Base-by-base conservation (phyloP, 2,888 invertebrate species). In the Willowsia nigromaculata region DNA sequence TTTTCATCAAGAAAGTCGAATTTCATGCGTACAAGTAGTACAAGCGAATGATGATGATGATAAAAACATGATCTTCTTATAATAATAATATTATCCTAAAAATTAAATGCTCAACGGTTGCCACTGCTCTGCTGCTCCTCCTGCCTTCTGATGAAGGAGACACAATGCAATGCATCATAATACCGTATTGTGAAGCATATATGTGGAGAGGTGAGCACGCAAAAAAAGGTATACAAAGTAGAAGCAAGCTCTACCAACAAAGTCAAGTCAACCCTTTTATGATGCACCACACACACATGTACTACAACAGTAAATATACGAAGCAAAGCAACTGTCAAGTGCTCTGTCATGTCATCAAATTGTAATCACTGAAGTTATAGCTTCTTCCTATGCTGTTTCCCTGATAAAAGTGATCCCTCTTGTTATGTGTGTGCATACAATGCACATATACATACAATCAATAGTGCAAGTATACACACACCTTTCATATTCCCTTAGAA, bases 41-140 rank as follows among this genome's bases (percentile, higher is more conserved):
- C 15, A n/a, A 53, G 18, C 59, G 22, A 22, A 59, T 1, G 59
- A 65, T 37, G 37, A 65, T 27, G 68, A 68, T 68, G 40, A 68
- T 13, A 43, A 9, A 50, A 1, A 47, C 25, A 59, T 59, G 25
- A 74, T 43, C 6, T 27, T 74, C 5, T 13, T 43, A 40, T 18
- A 25, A n/a, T n/a, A n/a, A n/a, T n/a, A 37, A 68, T 22, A 71
- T 9, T 37, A 27, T 47, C 74, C 27, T 11, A 40, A 43, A 74
- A 15, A 74, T 47, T 74, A 74, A 74, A 74, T 74, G 74, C 47
- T 43, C 74, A 74, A 74, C 74, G 43, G 74, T 47, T 47, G 50
- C 74, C 74, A 30, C n/a, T n/a, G n/a, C n/a, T n/a, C n/a, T n/a
- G n/a, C n/a, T n/a, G n/a, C n/a, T n/a, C n/a, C n/a, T n/a, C n/a